phyloP scores from a whole-genome alignment of 2,888 invertebrate species.

The Helleia helle region DNA sequence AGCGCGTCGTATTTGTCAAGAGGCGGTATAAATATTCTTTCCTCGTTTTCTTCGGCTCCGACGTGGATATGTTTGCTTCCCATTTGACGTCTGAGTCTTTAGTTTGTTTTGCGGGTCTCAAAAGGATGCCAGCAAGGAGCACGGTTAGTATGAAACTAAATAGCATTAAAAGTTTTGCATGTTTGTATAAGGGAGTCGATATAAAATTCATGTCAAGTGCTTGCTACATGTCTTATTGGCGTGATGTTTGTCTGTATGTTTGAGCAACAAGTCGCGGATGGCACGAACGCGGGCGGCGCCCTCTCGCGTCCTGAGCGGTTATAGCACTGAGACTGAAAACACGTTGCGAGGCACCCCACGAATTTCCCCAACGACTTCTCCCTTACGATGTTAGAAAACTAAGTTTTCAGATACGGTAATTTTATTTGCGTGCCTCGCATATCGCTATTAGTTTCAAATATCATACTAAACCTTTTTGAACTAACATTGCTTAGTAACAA shows the following conservation, averaged over 20 bases:
- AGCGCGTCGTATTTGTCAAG: constrained; percentile 71
- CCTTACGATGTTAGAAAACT: constrained; percentile 49
- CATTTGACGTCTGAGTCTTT: constrained; percentile 27
- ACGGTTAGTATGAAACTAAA: constrained; percentile 46
- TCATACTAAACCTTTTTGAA: too few species aligned
- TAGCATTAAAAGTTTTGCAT: constrained; percentile 54
- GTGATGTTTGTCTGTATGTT: constrained; percentile 11
- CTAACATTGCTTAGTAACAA: too few species aligned
- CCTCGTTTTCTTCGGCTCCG: constrained; percentile 51
- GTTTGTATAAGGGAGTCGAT: constrained; percentile 49
- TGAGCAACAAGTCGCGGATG: constrained; percentile 66
- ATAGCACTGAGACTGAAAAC: constrained; percentile 64
- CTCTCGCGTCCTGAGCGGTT: constrained; percentile 64
- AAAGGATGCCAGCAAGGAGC: constrained; percentile 45
- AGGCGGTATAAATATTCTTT: constrained; percentile 71
- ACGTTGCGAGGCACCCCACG: constrained; percentile 66
- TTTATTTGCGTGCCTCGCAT: neutral
- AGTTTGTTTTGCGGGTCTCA: too few species aligned
- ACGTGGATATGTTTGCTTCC: constrained; percentile 44
- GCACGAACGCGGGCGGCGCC: constrained; percentile 52
- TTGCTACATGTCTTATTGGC: constrained; percentile 4
- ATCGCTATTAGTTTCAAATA: too few species aligned
- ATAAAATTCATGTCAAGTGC: constrained; percentile 58
- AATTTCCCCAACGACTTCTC: constrained; percentile 69
- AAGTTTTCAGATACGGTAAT: constrained; percentile 39